A percentile compares a stretch with the other conserved stretches of the same genome.
phyloP scores from a whole-genome alignment of 2,797 vertebrate species.

The Neomorphus geoffroyi region DNA sequence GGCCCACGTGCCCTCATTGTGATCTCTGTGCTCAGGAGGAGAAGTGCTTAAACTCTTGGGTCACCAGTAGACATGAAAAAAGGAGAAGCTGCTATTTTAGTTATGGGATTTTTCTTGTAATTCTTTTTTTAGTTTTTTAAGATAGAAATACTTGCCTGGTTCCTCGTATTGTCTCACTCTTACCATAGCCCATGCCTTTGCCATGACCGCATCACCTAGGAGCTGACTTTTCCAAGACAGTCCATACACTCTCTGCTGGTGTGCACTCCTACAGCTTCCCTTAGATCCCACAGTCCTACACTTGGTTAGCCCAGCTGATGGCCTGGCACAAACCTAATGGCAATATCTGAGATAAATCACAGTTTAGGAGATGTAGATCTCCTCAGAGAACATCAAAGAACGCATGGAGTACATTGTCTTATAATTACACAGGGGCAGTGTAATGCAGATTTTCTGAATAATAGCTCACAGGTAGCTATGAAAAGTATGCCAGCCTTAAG shows the following conservation, averaged over 20 bases:
- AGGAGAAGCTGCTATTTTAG: background rate
- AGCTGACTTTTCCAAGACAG: background rate
- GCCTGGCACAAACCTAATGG: background rate
- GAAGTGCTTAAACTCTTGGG: background rate
- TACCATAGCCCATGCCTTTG: background rate
- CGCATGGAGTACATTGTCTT: background rate
- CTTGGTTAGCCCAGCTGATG: background rate
- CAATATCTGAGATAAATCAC: background rate
- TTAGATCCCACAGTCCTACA: background rate
- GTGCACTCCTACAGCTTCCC: background rate
- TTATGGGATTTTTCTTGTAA: background rate
- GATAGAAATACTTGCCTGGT: background rate
- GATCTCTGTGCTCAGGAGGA: background rate
- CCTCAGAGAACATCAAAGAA: background rate
- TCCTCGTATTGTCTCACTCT: background rate
- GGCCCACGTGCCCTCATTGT: background rate
- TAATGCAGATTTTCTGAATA: background rate
- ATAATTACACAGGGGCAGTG: background rate
- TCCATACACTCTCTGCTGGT: background rate
- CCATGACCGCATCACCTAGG: background rate
- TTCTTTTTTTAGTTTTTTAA: background rate
- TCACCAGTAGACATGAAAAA: background rate
- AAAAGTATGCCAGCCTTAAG: conserved; percentile 31
- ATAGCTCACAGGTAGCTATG: background rate
- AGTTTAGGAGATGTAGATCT: background rate